Evolutionary conservation across 2,113 vertebrate genomes (phyloP), one percentile per base, ranked within the genome.

Genomic region (Hylia prasina): DNA sequence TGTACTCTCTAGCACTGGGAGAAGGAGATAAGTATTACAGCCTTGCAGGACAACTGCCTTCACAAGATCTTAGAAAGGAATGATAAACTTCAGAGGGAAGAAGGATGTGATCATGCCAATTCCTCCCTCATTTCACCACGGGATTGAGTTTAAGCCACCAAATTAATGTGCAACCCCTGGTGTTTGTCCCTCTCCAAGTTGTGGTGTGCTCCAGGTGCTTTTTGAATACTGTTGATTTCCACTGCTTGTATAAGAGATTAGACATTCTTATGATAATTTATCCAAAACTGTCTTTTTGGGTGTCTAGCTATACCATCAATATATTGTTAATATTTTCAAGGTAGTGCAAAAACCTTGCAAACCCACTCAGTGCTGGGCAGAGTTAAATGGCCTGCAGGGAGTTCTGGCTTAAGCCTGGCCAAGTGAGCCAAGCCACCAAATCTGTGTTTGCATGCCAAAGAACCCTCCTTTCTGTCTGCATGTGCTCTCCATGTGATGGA

Each of bases 331-430:
- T 6, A 0, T 60, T 87, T 83, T 50, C 16, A 54, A 25, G 15
- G 8, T 18, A 8, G 24, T 78, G 27, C 20, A 6, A 13, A 45
- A 68, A 13, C 37, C 60, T 93, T 42, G 35, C 20, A 31, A n/a
- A 65, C 10, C 17, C 19, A 4, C 21, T 48, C 0, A 1, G 0
- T 25, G 17, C 20, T 33, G 21, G 30, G 4, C 28, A 2, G n/a
- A 37, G 12, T 21, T 50, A 65, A 60, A 18, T 3, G 31, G 2
- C 6, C 40, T 35, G 48, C 20, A 40, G 44, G 9, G 28, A 44
- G 5, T 16, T 10, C 45, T 79, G 56, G 20, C 30, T 84, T 9
- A n/a, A 76, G 15, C 35, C 66, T 65, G 47, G 24, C 11, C 25
- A 21, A 21, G 15, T 28, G 35, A 75, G 44, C 48, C 1, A 5